These are phyloP conservation scores for Todiramphus chloris DNA, from an alignment of 2,113 vertebrate genomes.

Conservation along the genomic window DNA sequence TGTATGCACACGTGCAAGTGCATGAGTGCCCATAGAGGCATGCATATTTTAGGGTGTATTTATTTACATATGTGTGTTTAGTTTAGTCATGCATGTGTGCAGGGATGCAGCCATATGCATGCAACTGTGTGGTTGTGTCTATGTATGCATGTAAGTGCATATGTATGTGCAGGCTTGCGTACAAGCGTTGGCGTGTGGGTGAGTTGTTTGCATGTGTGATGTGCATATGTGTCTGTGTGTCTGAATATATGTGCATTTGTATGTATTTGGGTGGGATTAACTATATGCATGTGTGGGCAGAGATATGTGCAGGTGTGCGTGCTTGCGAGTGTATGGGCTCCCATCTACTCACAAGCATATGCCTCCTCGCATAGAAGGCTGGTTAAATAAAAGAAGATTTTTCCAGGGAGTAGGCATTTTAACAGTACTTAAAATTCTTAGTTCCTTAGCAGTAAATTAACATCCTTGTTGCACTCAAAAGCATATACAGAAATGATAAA, in stretches of 20 bases:
- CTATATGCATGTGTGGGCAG: background rate
- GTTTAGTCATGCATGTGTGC: fast-evolving
- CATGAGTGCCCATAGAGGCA: background rate
- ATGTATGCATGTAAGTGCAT: too few relatives aligned
- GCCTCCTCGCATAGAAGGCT: background rate
- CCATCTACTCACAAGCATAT: background rate
- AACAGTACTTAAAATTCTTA: background rate
- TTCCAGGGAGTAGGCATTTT: background rate
- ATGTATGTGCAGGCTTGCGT: too few relatives aligned
- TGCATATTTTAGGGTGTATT: background rate
- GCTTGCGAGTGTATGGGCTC: background rate
- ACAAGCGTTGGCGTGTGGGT: background rate
- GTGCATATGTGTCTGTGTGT: background rate
- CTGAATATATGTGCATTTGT: fast-evolving
- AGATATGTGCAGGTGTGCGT: background rate
- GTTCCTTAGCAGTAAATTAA: background rate
- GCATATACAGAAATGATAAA: background rate
- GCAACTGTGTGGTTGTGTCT: background rate
- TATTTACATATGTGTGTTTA: background rate
- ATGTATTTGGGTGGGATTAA: background rate
- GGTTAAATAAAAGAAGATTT: background rate
- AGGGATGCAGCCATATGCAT: background rate
- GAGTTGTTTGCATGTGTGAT: background rate
- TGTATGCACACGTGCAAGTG: background rate
- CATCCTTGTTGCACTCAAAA: background rate